These are phyloP conservation scores for Hippoglossus stenolepis DNA, from an alignment of 2,113 vertebrate genomes.

Conservation along the genomic window DNA sequence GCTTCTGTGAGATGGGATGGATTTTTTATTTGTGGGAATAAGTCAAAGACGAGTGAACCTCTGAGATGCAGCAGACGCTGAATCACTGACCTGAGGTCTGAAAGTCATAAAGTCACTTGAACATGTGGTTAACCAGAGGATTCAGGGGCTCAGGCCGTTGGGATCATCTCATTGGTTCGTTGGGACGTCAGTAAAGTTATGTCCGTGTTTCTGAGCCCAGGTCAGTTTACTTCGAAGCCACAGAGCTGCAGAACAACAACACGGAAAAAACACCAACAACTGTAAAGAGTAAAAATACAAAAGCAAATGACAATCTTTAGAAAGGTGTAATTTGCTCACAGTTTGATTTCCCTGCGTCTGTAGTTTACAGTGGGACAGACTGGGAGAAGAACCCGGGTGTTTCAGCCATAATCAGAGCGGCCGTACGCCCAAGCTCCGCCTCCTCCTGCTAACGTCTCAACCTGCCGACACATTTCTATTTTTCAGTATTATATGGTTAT, in stretches of 20 bases:
- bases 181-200: too few species aligned
- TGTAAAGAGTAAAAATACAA: slow-evolving; percentile 49
- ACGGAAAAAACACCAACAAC: slow-evolving; percentile 42
- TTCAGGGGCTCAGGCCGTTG: too few species aligned
- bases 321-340: slow-evolving; percentile 73
- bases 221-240: slow-evolving; percentile 20
- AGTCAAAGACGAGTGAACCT: background rate
- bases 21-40: background rate
- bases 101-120: too few species aligned
- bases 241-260: slow-evolving; percentile 35
- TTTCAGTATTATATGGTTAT: slow-evolving; percentile 51
- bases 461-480: slow-evolving; percentile 69
- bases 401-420: slow-evolving; percentile 76
- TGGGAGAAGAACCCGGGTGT: slow-evolving; percentile 57
- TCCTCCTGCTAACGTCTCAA: slow-evolving; percentile 42
- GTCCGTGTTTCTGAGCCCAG: slow-evolving; percentile 2
- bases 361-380: slow-evolving; percentile 46
- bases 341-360: slow-evolving; percentile 65
- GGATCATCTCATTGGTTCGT: too few species aligned
- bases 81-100: background rate
- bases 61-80: background rate
- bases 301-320: slow-evolving; percentile 84
- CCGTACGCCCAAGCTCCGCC: slow-evolving; percentile 48
- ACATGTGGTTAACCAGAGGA: too few species aligned
- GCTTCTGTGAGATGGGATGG: background rate